phyloP scores from a whole-genome alignment of 2,888 invertebrate species.

The Phalangium opilio region DNA sequence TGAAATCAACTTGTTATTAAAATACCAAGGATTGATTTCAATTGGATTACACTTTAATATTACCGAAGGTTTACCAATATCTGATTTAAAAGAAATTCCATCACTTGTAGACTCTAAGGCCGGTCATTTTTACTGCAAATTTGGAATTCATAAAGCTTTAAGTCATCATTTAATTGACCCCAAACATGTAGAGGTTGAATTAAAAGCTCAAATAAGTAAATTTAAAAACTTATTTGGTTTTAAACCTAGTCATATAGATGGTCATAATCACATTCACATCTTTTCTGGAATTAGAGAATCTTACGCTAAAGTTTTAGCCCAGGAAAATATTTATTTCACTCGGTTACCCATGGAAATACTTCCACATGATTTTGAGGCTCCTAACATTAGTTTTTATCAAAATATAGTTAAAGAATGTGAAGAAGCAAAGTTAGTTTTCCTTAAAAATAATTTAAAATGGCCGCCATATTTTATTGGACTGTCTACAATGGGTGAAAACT shows the following conservation, averaged over 20 bases:
- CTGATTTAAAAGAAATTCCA: neutral
- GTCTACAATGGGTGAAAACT: neutral
- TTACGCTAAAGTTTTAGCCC: neutral
- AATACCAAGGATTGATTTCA: neutral
- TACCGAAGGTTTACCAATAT: neutral
- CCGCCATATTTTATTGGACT: neutral
- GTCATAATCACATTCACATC: constrained; percentile 1
- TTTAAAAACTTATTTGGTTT: neutral
- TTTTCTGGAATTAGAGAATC: neutral
- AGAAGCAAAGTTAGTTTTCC: neutral
- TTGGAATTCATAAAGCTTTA: neutral
- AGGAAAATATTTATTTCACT: neutral
- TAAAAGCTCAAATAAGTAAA: neutral
- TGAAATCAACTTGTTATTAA: too few species aligned
- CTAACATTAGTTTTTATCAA: neutral
- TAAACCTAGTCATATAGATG: neutral
- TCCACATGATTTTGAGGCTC: neutral
- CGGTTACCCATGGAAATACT: neutral
- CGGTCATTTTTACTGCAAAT: neutral
- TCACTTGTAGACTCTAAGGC: neutral
- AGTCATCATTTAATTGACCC: neutral
- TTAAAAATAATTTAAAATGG: neutral
- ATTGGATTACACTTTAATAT: constrained; percentile 3
- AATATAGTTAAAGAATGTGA: neutral
- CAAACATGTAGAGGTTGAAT: neutral